Evolutionary conservation across 2,888 invertebrate genomes (phyloP).

Genomic region (Adela reaumurella): DNA sequence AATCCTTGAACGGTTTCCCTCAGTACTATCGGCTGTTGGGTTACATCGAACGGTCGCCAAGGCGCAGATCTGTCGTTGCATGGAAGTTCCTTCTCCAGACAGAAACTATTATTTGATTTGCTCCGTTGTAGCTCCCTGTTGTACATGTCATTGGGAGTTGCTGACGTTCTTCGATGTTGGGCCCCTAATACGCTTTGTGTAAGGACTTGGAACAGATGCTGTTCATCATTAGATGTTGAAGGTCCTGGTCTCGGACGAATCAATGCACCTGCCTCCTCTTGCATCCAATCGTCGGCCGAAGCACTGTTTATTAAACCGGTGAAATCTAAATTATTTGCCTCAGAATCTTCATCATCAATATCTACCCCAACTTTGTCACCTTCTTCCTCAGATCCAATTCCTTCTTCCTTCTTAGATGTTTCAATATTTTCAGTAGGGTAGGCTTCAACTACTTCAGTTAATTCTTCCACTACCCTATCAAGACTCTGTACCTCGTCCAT

Average conservation of each 20-base stretch:
- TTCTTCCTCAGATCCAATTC: constrained; percentile 14
- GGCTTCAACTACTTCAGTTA: too few relatives aligned
- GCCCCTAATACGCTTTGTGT: not conserved
- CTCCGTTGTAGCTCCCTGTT: not conserved
- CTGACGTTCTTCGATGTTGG: not conserved
- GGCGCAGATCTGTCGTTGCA: not conserved
- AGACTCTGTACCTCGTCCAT: too few relatives aligned
- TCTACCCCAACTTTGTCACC: constrained; percentile 9
- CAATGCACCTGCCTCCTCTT: too few relatives aligned
- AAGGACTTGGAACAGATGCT: not conserved
- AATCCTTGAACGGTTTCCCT: not conserved
- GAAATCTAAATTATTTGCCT: too few relatives aligned
- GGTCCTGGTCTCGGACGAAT: not conserved
- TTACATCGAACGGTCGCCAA: not conserved
- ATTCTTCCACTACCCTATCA: too few relatives aligned
- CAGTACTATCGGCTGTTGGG: not conserved
- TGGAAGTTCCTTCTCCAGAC: not conserved
- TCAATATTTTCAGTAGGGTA: too few relatives aligned
- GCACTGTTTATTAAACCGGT: too few relatives aligned
- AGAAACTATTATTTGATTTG: not conserved
- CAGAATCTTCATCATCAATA: constrained; percentile 13
- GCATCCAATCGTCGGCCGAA: too few relatives aligned
- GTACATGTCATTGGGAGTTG: not conserved
- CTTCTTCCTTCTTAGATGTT: too few relatives aligned
- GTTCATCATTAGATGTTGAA: not conserved